phyloP scores from a whole-genome alignment of 2,113 vertebrate species.

The Helogale parvula region DNA sequence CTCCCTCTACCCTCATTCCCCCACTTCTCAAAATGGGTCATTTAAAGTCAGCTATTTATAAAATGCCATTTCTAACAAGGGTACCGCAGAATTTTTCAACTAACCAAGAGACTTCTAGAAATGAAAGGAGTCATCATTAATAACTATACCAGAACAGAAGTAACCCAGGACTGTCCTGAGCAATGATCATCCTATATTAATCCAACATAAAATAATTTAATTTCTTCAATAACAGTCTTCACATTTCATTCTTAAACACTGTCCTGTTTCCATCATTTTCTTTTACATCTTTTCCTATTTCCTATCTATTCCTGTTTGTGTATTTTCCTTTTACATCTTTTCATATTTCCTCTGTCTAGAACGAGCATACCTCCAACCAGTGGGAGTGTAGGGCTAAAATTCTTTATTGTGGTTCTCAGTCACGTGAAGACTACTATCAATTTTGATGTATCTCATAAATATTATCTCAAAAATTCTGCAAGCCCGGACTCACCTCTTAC shows the following conservation, averaged over 20 bases:
- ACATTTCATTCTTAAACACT: background rate
- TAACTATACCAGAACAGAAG: background rate
- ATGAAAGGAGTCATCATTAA: background rate
- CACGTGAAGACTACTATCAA: background rate
- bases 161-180: background rate
- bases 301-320: background rate
- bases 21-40: background rate
- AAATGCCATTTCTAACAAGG: background rate
- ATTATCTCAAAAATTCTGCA: background rate
- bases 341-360: background rate
- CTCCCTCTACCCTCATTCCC: background rate
- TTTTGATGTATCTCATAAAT: background rate
- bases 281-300: background rate
- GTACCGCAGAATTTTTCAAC: background rate
- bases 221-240: background rate
- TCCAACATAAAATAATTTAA: background rate
- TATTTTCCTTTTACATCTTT: background rate
- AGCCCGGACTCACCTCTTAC: background rate
- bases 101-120: background rate
- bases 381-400: background rate
- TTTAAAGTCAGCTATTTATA: constrained; percentile 2
- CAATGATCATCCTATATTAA: background rate
- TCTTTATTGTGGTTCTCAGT: background rate
- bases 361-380: background rate
- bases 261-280: background rate